These are phyloP conservation scores for Asarcornis scutulata DNA, from an alignment of 2,113 vertebrate species.

Conservation along the genomic window DNA sequence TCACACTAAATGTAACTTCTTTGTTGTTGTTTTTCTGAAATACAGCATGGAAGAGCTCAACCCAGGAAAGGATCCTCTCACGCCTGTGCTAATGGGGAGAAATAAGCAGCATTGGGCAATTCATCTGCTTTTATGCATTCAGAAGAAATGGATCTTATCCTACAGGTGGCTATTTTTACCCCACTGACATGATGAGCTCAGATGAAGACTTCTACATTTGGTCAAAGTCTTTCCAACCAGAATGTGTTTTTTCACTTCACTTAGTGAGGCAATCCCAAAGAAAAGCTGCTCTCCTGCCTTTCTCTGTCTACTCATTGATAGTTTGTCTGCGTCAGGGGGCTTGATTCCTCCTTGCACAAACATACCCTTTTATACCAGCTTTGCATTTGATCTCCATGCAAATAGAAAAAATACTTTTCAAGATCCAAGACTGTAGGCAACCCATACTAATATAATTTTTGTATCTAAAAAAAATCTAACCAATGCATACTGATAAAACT, in stretches of 20 bases:
- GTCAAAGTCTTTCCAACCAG: background rate
- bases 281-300: background rate
- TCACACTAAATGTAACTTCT: background rate
- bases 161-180: background rate
- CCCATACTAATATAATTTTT: background rate
- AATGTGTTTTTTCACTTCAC: background rate
- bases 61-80: background rate
- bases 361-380: background rate
- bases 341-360: background rate
- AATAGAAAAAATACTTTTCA: background rate
- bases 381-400: background rate
- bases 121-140: background rate
- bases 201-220: background rate
- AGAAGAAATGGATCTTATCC: background rate
- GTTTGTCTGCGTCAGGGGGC: too few species aligned
- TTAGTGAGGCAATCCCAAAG: background rate
- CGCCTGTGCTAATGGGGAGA: background rate
- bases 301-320: rapidly evolving
- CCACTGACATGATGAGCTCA: background rate
- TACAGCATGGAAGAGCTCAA: background rate
- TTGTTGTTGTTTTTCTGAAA: background rate
- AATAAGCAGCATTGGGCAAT: background rate
- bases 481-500: background rate
- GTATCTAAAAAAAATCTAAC: background rate
- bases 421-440: background rate